These are phyloP conservation scores for Aselliscus stoliczkanus DNA, from an alignment of 2,797 vertebrate species.

Conservation along the genomic window DNA sequence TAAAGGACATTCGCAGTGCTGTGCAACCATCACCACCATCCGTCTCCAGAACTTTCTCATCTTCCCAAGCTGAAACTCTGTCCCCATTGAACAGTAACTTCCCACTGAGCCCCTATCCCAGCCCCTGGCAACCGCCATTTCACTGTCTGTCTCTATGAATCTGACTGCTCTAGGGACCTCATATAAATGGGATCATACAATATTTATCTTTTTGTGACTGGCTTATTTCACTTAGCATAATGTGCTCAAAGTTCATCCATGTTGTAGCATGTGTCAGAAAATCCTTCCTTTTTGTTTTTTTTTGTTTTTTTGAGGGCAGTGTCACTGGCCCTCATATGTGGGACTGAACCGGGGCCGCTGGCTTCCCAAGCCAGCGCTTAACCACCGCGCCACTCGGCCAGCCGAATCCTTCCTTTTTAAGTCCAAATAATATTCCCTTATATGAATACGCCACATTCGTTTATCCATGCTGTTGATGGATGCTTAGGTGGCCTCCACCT, in stretches of 20 bases:
- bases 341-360: no score
- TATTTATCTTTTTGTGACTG: neutral
- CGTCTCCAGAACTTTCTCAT: neutral
- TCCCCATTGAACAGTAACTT: neutral
- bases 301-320: no score
- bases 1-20: neutral
- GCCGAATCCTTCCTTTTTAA: neutral
- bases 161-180: neutral
- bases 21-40: rapidly evolving
- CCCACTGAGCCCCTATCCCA: no score
- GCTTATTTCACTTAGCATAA: neutral
- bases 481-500: neutral
- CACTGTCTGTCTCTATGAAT: neutral
- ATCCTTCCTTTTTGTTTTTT: neutral
- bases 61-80: neutral
- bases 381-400: no score
- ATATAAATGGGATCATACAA: rapidly evolving
- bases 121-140: neutral
- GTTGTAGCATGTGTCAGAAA: neutral
- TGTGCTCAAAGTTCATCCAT: neutral
- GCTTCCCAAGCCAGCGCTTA: no score
- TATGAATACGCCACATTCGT: neutral
- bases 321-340: no score
- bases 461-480: neutral
- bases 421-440: neutral